Evolutionary conservation across 2,113 vertebrate species (phyloP).

Genomic region (Onychostoma macrolepis): DNA sequence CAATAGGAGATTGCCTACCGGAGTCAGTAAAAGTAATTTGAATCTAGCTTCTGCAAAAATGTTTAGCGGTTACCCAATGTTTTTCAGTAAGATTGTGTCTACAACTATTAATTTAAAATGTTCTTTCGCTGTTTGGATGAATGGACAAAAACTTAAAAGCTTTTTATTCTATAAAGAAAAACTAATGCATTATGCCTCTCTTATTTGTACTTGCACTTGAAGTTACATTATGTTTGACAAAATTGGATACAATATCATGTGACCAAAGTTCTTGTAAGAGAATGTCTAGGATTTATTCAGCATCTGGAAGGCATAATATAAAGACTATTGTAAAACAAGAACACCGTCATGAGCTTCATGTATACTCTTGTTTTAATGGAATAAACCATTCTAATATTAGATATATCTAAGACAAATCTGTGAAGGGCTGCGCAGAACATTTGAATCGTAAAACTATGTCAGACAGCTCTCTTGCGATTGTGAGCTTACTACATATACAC

Average conservation of each 20-base stretch:
- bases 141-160: neutral
- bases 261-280: slow-evolving; percentile 8
- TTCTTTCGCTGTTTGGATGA: neutral
- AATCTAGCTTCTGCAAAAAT: neutral
- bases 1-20: neutral
- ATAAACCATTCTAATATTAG: neutral
- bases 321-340: neutral
- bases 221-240: neutral
- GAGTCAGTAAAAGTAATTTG: neutral
- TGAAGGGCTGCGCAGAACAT: neutral
- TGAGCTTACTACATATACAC: slow-evolving; percentile 15
- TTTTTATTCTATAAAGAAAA: neutral
- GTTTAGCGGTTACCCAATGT: neutral
- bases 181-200: neutral
- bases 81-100: neutral
- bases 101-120: neutral
- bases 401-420: neutral
- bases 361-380: neutral
- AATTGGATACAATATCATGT: neutral
- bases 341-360: neutral
- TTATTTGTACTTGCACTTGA: neutral
- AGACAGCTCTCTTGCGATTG: neutral
- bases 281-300: neutral
- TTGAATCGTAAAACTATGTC: neutral
- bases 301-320: neutral